Conservation (phyloP, 2,113 vertebrate species). For the Pachyramphus minor region DNA sequence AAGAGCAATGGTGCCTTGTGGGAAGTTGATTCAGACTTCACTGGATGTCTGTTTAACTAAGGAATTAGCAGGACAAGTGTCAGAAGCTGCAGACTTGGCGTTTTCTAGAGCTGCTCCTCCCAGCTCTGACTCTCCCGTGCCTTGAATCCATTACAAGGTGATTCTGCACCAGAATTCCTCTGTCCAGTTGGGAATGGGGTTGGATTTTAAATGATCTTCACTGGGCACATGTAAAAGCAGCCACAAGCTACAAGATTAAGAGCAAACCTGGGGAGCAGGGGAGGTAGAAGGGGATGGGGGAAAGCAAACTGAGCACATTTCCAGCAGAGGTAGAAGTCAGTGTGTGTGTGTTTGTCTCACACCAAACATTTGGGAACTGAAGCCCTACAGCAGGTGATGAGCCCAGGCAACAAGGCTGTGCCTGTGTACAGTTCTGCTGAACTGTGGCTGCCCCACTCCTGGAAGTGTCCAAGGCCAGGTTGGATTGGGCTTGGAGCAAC, state of each 20-base stretch:
- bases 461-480: neutral
- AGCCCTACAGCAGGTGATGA: neutral
- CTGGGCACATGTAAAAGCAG: neutral
- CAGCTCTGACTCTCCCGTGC: neutral
- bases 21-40: neutral
- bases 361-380: neutral
- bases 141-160: neutral
- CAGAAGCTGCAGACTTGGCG: neutral
- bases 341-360: rapidly evolving
- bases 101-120: neutral
- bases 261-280: neutral
- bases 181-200: neutral
- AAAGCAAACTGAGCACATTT: neutral
- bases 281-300: neutral
- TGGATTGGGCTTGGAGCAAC: neutral
- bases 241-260: neutral
- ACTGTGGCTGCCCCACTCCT: neutral
- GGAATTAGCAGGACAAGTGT: neutral
- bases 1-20: neutral
- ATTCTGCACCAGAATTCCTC: neutral
- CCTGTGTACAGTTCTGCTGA: too few species aligned
- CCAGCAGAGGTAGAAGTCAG: neutral
- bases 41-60: neutral
- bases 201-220: neutral
- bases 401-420: too few species aligned